These are phyloP conservation scores for Homarus americanus DNA, from an alignment of 1,140 invertebrate species.

Conservation along the genomic window DNA sequence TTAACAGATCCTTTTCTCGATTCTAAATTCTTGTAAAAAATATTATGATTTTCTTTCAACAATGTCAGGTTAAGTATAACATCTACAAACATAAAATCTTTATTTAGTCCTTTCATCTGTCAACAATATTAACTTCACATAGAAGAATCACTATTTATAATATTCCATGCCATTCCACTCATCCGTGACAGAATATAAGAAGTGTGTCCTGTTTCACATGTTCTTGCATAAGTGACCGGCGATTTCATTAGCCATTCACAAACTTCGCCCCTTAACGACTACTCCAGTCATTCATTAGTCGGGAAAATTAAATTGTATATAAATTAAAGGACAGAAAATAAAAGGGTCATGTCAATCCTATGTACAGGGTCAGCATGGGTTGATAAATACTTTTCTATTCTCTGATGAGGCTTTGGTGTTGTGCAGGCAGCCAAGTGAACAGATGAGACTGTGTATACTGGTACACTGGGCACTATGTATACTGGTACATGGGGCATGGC, in stretches of 20 bases:
- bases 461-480: too few relatives aligned
- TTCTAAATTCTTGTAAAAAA: too few relatives aligned
- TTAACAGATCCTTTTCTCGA: too few relatives aligned
- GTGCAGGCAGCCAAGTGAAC: neutral
- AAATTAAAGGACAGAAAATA: constrained; percentile 53
- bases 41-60: too few relatives aligned
- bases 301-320: constrained; percentile 41
- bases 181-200: constrained; percentile 56
- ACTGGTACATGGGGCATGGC: too few relatives aligned
- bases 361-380: constrained; percentile 52
- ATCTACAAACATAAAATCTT: constrained; percentile 65
- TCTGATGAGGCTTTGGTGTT: constrained; percentile 55
- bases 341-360: constrained; percentile 53
- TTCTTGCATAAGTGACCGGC: constrained; percentile 65
- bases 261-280: constrained; percentile 65
- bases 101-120: constrained; percentile 71
- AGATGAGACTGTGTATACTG: constrained; percentile 20
- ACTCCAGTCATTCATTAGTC: constrained; percentile 59
- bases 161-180: constrained; percentile 67
- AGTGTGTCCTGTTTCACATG: constrained; percentile 43
- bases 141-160: constrained; percentile 61
- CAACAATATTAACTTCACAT: constrained; percentile 70
- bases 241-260: constrained; percentile 61
- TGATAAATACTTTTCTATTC: constrained; percentile 51
- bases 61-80: neutral